Conservation (phyloP, 1,140 invertebrate species). For the Formica selysi region DNA sequence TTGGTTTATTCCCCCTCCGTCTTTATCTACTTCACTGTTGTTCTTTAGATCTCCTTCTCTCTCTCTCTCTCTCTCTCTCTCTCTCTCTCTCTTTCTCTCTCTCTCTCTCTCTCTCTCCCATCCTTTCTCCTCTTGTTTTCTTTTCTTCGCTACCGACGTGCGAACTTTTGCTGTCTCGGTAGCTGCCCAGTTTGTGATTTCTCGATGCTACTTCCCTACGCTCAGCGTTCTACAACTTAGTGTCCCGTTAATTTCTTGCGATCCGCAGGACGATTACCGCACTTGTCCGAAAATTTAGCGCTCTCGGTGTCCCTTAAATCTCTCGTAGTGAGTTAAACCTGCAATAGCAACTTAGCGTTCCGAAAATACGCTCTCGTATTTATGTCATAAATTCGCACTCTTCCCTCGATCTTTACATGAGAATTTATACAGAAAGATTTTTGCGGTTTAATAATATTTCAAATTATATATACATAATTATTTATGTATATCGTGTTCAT, state of each 20-base stretch:
- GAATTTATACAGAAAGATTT: background rate
- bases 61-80: slow-evolving; percentile 39
- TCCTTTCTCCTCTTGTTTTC: slow-evolving; percentile 32
- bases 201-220: slow-evolving; percentile 51
- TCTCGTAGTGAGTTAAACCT: slow-evolving; percentile 55
- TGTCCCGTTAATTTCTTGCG: slow-evolving; percentile 73
- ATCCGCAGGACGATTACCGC: slow-evolving; percentile 67
- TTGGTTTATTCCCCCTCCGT: slow-evolving; percentile 73
- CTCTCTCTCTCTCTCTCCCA: slow-evolving; percentile 26
- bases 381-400: background rate
- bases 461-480: background rate
- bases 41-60: slow-evolving; percentile 52
- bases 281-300: slow-evolving; percentile 67
- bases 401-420: background rate
- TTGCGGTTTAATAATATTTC: background rate
- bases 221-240: slow-evolving; percentile 55
- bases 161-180: slow-evolving; percentile 64
- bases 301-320: slow-evolving; percentile 63
- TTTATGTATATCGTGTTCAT: background rate
- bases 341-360: slow-evolving; percentile 13
- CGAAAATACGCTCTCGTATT: slow-evolving; percentile 30
- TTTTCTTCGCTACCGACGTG: slow-evolving; percentile 37
- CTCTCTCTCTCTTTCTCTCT: slow-evolving; percentile 33
- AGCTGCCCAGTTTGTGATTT: slow-evolving; percentile 61
- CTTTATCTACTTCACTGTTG: slow-evolving; percentile 47